Percentiles rank a stretch among this genome's conserved stretches.
These are phyloP conservation scores for Echeneis naucrates DNA, from an alignment of 2,797 vertebrate genomes.

Conservation along the genomic window DNA sequence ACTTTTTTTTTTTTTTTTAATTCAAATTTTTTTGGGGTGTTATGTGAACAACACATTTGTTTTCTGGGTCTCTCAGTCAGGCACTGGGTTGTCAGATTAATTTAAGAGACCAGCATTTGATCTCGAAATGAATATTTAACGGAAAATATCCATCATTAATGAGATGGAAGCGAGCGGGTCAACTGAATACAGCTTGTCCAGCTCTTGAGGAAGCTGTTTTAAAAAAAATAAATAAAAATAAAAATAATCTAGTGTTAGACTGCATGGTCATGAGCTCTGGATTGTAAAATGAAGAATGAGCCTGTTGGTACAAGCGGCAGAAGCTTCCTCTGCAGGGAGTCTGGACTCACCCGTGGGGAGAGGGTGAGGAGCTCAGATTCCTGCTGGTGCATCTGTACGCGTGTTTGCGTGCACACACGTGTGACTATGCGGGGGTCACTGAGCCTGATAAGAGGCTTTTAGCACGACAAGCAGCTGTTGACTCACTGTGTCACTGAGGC, in stretches of 20 bases:
- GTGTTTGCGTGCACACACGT: background rate
- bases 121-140: background rate
- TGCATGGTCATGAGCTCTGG: background rate
- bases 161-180: background rate
- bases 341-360: background rate
- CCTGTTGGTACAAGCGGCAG: background rate
- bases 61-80: background rate
- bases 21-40: background rate
- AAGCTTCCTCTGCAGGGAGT: slow-evolving; percentile 12
- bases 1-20: too few relatives aligned
- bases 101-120: background rate
- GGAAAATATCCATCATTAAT: background rate
- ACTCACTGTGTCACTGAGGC: slow-evolving; percentile 34
- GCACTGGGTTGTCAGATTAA: background rate
- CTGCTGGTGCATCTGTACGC: background rate
- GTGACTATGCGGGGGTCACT: slow-evolving; percentile 23
- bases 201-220: background rate
- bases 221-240: too few relatives aligned
- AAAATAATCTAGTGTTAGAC: background rate
- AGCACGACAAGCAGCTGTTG: slow-evolving; percentile 32
- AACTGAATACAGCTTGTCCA: background rate
- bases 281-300: slow-evolving; percentile 2
- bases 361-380: background rate
- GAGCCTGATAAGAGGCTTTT: slow-evolving; percentile 34
- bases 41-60: background rate